phyloP scores from a whole-genome alignment of 2,113 vertebrate species.

The Austrofundulus limnaeus region DNA sequence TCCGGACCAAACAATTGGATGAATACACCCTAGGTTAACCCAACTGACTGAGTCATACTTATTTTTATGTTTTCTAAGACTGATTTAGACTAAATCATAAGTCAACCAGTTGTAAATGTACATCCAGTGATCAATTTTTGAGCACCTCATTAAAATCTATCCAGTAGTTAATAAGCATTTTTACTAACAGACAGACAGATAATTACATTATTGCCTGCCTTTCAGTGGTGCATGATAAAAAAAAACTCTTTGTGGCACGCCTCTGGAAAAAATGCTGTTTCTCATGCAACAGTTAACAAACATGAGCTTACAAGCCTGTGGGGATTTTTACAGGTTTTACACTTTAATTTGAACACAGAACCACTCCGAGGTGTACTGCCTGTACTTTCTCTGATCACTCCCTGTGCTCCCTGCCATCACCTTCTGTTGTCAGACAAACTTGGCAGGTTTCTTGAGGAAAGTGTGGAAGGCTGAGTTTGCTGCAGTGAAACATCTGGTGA shows the following conservation, averaged over 20 bases:
- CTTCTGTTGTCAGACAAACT: slow-evolving; percentile 38
- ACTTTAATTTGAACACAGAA: slow-evolving; percentile 24
- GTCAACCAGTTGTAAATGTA: no score
- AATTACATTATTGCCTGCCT: background rate
- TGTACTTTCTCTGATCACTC: slow-evolving; percentile 35
- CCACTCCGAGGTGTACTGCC: slow-evolving; percentile 14
- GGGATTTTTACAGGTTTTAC: slow-evolving; percentile 25
- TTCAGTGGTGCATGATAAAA: background rate
- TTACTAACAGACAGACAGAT: no score
- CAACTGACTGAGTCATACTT: no score
- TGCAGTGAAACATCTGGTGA: slow-evolving; percentile 49
- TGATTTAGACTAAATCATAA: no score
- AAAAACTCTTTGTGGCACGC: background rate
- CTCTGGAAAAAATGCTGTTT: background rate
- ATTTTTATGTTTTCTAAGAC: no score
- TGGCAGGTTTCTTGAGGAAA: slow-evolving; percentile 26
- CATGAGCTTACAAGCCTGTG: background rate
- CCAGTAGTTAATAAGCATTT: no score
- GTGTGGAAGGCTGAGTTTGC: slow-evolving; percentile 17
- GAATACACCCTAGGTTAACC: no score
- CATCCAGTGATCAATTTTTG: no score
- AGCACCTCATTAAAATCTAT: no score
- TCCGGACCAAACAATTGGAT: no score
- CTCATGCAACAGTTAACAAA: slow-evolving; percentile 7
- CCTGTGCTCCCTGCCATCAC: slow-evolving; percentile 22